Base-by-base conservation (phyloP, 1,140 invertebrate genomes). In the Monomorium pharaonis region DNA sequence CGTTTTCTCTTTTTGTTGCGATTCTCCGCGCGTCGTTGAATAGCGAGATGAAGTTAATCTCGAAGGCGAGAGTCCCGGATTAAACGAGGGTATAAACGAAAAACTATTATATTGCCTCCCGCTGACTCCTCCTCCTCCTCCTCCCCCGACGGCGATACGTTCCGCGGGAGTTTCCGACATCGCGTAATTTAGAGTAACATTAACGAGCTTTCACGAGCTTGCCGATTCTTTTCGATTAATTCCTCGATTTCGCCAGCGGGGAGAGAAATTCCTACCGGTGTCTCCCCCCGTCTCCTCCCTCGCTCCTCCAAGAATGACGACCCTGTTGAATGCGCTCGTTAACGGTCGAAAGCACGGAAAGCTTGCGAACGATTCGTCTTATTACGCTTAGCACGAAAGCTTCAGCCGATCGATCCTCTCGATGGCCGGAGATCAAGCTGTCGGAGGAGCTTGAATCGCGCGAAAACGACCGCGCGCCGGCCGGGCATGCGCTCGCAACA, bases 251-350 rank as follows among this genome's bases (percentile, higher is more conserved):
- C 14, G 9, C 10, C 21, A 6, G 18, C 4, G 7, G 24, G 18
- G 24, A 33, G 18, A 44, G 12, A n/a, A 37, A 33, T 30, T 54
- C 37, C 12, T 33, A 18, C 10, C n/a, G 37, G 37, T n/a, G 30
- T 3, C 37, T 3, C 7, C 37, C 3, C 37, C 37, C 7, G 37
- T n/a, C 5, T 7, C 58, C 10, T 9, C 18, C 14, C 3, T 21
- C 16, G 47, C n/a, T n/a, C n/a, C n/a, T n/a, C n/a, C n/a, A 69
- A 69, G 63, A 69, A 14, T 16, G 62, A 80, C 30, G 47, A 69
- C 30, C 62, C 76, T 80, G 47, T 80, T 80, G 77, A 80, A 80
- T 80, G 76, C n/a, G 16, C 44, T 80, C 76, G 62, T 80, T 69
- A 54, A 62, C 24, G 56, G 30, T 62, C 42, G 42, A 69, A 54